Evolutionary conservation across 2,888 invertebrate genomes (phyloP), one percentile per base, ranked within the genome.

Genomic region (Drosophila acutilabella): DNA sequence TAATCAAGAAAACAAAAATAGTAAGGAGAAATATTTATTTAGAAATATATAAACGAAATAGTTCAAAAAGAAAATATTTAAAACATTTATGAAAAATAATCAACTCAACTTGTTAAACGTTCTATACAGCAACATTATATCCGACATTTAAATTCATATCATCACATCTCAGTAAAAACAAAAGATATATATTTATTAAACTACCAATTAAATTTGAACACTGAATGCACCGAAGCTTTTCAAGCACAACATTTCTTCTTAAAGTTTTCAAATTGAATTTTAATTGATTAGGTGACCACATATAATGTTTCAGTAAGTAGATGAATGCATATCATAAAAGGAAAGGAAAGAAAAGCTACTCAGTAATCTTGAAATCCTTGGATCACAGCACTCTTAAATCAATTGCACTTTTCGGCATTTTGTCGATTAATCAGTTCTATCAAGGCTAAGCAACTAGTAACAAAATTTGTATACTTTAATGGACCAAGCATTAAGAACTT

Each of bases 241-340:
- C 26, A 52, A 62, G 72, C 72, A 74, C 72, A 20, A 36, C 45
- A 56, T 48, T 72, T 72, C 51, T 54, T 54, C 52, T 48, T 13
- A 59, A 40, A 60, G 38, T 53, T 68, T 65, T 65, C 47, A 52
- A 65, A 65, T 33, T 30, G 8, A 2, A 47, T 51, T 65, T 59
- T 54, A 65, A 44, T 44, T 40, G 11, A 52, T 72, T 54, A 38
- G 45, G 44, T 60, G 56, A 59, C 54, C 23, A 23, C 53, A 52
- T 50, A 56, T 45, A 62, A 57, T 26, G 47, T 53, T 57, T 50
- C 30, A 61, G 20, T 20, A 36, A 66, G 53, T 71, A 68, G 72
- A 54, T 57, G 60, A 67, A 36, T 45, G 82, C 88, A 88, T 82
- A 88, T 88, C 88, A 79, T 70, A 57, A 60, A 61, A 61, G 52